Evolutionary conservation across 2,888 invertebrate genomes (phyloP).

Genomic region (Heteropelma amictum): DNA sequence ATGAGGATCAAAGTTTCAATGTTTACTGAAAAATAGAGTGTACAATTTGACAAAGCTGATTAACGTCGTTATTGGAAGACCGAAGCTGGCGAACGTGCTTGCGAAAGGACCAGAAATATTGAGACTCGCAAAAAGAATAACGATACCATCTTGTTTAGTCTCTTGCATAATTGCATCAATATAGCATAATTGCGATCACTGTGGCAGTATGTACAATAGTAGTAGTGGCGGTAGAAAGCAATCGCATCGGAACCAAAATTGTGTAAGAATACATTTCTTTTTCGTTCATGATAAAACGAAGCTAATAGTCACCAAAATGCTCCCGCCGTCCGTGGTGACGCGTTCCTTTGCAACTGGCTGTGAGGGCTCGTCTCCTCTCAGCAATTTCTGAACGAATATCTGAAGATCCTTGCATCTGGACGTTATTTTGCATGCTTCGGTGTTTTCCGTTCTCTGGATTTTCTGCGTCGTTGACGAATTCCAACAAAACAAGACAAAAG

Average conservation of each 20-base stretch:
- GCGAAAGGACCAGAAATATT: no score
- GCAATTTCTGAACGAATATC: slow-evolving; percentile 86
- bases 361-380: slow-evolving; percentile 83
- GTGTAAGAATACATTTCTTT: not conserved
- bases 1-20: no score
- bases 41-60: no score
- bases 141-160: no score
- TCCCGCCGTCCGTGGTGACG: slow-evolving; percentile 81
- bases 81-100: no score
- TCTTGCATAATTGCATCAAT: no score
- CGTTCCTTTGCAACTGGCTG: slow-evolving; percentile 81
- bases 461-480: slow-evolving; percentile 70
- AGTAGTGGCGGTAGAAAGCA: not conserved
- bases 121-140: no score
- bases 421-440: slow-evolving; percentile 83
- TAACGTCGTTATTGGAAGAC: no score
- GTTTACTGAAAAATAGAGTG: no score
- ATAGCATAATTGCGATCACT: not conserved
- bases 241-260: not conserved
- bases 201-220: not conserved
- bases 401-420: slow-evolving; percentile 87
- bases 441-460: slow-evolving; percentile 79
- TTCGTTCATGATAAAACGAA: slow-evolving; percentile 68
- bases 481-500: slow-evolving; percentile 43
- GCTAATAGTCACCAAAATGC: slow-evolving; percentile 82